These are phyloP conservation scores for Dendrolimus punctatus DNA, from an alignment of 1,140 invertebrate genomes.

Conservation along the genomic window DNA sequence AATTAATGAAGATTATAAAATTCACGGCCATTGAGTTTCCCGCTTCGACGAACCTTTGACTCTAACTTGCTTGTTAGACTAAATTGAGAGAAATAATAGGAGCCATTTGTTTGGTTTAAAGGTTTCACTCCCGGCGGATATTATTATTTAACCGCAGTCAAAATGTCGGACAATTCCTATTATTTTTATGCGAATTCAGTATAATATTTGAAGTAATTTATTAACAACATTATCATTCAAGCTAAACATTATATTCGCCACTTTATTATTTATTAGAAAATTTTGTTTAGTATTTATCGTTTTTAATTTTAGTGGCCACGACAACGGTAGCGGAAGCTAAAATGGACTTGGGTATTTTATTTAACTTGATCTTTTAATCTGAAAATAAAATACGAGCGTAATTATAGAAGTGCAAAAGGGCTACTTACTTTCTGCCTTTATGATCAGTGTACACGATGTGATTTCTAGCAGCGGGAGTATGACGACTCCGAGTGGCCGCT, in stretches of 20 bases:
- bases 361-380: too few species aligned
- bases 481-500: constrained; percentile 39
- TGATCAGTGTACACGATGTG: constrained; percentile 71
- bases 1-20: constrained; percentile 70
- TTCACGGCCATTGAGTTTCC: constrained; percentile 64
- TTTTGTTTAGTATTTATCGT: too few species aligned
- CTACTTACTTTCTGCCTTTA: constrained; percentile 69
- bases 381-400: neutral
- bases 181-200: constrained; percentile 14
- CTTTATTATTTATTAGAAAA: too few species aligned
- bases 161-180: constrained; percentile 13
- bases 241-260: too few species aligned
- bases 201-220: too few species aligned
- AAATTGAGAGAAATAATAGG: constrained; percentile 70
- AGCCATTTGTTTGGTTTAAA: constrained; percentile 64
- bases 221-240: constrained; percentile 1
- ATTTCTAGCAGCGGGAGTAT: constrained; percentile 51
- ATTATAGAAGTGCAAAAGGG: constrained; percentile 8
- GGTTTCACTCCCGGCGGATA: constrained; percentile 32
- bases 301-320: too few species aligned
- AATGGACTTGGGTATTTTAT: too few species aligned
- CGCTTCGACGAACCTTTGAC: constrained; percentile 61
- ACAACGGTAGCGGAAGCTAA: too few species aligned
- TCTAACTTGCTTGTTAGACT: constrained; percentile 62
- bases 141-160: constrained; percentile 37